phyloP scores from a whole-genome alignment of 2,888 invertebrate species.

The Dusona sp. region DNA sequence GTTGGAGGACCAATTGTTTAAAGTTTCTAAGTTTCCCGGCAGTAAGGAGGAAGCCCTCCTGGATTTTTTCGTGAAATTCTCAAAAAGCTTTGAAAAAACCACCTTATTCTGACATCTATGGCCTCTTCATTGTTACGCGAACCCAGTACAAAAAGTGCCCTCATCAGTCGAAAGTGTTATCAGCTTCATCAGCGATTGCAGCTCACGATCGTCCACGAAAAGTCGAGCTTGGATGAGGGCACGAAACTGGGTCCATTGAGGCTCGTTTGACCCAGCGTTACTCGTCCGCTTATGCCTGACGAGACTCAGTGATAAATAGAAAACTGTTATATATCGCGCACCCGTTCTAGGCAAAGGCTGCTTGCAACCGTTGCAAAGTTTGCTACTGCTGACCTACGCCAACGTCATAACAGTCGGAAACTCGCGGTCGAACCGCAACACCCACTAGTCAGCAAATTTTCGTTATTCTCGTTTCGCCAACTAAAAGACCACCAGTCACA shows the following conservation, averaged over 20 bases:
- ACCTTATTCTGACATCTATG: background rate
- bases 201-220: slow-evolving; percentile 40
- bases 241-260: slow-evolving; percentile 33
- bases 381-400: slow-evolving; percentile 53
- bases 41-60: background rate
- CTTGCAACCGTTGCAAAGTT: slow-evolving; percentile 37
- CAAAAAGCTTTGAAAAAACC: background rate
- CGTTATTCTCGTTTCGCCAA: slow-evolving; percentile 12
- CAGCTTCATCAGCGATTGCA: slow-evolving; percentile 23
- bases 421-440: slow-evolving; percentile 32
- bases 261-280: slow-evolving; percentile 52
- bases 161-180: slow-evolving; percentile 20
- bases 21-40: background rate
- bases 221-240: slow-evolving; percentile 47
- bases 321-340: slow-evolving; percentile 6
- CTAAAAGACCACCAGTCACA: slow-evolving; percentile 10
- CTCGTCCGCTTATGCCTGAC: slow-evolving; percentile 54
- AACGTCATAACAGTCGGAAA: slow-evolving; percentile 51
- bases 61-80: background rate
- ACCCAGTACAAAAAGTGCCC: slow-evolving; percentile 10
- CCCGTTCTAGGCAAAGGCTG: slow-evolving; percentile 22
- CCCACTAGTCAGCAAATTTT: slow-evolving; percentile 30
- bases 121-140: background rate
- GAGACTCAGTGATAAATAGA: slow-evolving; percentile 57
- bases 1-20: background rate